These are phyloP conservation scores for Myioborus melanocephalus DNA, from an alignment of 2,797 vertebrate species.

Conservation along the genomic window DNA sequence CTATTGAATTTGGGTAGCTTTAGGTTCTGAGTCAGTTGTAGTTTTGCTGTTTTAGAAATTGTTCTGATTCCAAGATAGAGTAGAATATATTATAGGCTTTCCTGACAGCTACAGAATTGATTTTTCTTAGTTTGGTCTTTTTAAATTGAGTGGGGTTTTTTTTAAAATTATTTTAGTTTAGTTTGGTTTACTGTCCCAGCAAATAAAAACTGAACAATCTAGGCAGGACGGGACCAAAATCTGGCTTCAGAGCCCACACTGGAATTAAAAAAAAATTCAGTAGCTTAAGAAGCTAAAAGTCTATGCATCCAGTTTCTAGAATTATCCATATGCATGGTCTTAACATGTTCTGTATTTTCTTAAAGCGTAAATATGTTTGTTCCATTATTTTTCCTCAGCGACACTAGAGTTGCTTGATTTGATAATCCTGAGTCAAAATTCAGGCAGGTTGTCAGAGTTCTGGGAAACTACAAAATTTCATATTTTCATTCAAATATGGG, in stretches of 20 bases:
- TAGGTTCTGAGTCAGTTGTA: not conserved
- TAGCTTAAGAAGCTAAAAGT: not conserved
- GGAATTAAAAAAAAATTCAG: not conserved
- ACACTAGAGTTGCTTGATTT: not conserved
- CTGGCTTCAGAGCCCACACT: not conserved
- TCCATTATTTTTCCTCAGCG: not conserved
- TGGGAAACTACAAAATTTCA: not conserved
- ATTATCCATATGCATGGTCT: not conserved
- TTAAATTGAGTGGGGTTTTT: no score
- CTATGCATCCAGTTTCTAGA: not conserved
- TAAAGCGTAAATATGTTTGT: not conserved
- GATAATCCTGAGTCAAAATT: not conserved
- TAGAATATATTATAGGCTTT: not conserved
- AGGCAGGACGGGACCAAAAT: not conserved
- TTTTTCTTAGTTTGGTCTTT: not conserved
- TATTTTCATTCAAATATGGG: not conserved
- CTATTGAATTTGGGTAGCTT: conserved; percentile 20
- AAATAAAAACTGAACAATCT: not conserved
- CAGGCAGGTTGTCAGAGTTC: not conserved
- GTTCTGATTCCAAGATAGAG: not conserved
- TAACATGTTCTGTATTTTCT: not conserved
- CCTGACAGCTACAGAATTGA: not conserved
- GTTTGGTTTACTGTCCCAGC: not conserved
- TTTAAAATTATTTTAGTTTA: not conserved
- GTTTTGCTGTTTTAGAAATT: conserved; percentile 12